phyloP scores from a whole-genome alignment of 2,888 invertebrate species.

The Ichneumon xanthorius region DNA sequence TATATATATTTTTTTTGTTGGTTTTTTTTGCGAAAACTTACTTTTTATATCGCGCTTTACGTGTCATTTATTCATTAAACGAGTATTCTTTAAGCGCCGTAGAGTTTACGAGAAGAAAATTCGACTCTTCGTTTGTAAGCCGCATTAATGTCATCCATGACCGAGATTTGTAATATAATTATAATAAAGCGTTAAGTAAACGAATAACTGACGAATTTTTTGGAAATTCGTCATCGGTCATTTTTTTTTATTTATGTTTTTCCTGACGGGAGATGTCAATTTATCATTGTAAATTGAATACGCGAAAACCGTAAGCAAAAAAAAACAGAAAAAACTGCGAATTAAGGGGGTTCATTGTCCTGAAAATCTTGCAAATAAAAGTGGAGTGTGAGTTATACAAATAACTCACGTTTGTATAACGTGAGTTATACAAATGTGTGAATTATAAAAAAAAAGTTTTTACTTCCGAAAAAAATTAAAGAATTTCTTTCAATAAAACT shows the following conservation, averaged over 20 bases:
- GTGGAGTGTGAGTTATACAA: too few species aligned
- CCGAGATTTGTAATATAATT: slow-evolving; percentile 64
- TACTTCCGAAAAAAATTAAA: too few species aligned
- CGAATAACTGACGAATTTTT: slow-evolving; percentile 14
- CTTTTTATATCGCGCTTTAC: slow-evolving; percentile 40
- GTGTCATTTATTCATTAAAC: slow-evolving; percentile 7
- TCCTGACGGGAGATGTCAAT: slow-evolving; percentile 37
- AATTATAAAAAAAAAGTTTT: too few species aligned
- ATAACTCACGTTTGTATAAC: too few species aligned
- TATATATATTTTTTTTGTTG: slow-evolving; percentile 3
- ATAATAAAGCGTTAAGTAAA: slow-evolving; percentile 44
- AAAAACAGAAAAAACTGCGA: slow-evolving; percentile 39
- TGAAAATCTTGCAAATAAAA: background rate
- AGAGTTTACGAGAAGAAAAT: slow-evolving; percentile 35
- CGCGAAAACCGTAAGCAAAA: slow-evolving; percentile 17
- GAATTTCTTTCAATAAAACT: too few species aligned
- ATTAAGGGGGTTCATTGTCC: slow-evolving; percentile 25
- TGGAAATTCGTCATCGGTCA: slow-evolving; percentile 25
- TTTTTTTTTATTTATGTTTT: slow-evolving; percentile 9
- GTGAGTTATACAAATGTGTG: too few species aligned
- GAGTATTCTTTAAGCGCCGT: slow-evolving; percentile 15
- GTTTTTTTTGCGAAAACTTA: slow-evolving; percentile 24
- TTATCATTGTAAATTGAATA: slow-evolving; percentile 27
- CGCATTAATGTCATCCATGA: slow-evolving; percentile 52
- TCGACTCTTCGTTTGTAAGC: slow-evolving; percentile 36